These are phyloP conservation scores for Rapana venosa DNA, from an alignment of 2,888 invertebrate species.

Conservation along the genomic window DNA sequence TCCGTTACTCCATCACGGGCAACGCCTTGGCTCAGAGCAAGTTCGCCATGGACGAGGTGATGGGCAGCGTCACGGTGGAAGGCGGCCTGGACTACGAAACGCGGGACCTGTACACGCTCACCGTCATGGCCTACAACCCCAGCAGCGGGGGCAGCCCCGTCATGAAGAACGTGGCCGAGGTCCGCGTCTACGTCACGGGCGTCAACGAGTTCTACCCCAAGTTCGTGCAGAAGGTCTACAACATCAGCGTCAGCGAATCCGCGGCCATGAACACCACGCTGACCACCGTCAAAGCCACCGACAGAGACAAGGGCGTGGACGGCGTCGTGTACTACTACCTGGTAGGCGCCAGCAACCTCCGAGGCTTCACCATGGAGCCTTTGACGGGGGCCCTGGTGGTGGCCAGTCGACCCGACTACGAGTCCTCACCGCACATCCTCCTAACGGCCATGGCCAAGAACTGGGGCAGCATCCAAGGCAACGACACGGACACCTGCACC, in stretches of 20 bases:
- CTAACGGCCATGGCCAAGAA: conserved; percentile 96
- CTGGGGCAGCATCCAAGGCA: conserved; percentile 93
- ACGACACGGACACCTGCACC: conserved; percentile 93
- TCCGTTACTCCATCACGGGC: conserved; percentile 89
- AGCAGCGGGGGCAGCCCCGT: conserved; percentile 81
- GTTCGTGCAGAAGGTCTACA: conserved; percentile 66
- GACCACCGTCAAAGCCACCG: conserved; percentile 67
- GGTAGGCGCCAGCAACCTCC: conserved; percentile 94
- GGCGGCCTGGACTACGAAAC: conserved; percentile 93
- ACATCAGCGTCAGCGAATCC: conserved; percentile 72
- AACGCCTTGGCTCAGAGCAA: conserved; percentile 80
- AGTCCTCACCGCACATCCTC: conserved; percentile 64
- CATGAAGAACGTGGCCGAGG: conserved; percentile 58
- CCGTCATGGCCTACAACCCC: conserved; percentile 91
- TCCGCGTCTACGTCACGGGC: conserved; percentile 70
- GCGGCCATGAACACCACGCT: conserved; percentile 64
- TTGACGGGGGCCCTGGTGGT: conserved; percentile 91
- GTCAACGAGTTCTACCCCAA: conserved; percentile 72
- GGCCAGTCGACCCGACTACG: conserved; percentile 83
- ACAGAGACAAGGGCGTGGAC: conserved; percentile 70
- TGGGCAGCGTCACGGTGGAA: conserved; percentile 83
- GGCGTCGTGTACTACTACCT: conserved; percentile 89
- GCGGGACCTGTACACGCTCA: conserved; percentile 85
- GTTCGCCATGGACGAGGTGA: conserved; percentile 87
- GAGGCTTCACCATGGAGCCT: conserved; percentile 87